phyloP scores from a whole-genome alignment of 2,797 vertebrate species.

The Moxostoma hubbsi region DNA sequence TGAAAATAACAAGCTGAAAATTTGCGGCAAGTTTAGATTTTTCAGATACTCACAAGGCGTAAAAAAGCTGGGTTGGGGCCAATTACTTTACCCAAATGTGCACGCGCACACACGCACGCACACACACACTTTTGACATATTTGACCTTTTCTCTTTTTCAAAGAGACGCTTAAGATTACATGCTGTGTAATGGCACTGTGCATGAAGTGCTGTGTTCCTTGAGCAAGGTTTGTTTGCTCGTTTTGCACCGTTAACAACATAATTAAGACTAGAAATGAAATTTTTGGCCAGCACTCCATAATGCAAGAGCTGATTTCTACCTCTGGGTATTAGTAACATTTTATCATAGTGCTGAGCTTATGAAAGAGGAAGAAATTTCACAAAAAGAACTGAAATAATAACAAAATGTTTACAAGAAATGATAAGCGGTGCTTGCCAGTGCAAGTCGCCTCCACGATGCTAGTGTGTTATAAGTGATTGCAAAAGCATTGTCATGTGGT shows the following conservation, averaged over 20 bases:
- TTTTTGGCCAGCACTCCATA: slow-evolving; percentile 33
- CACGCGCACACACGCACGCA: not conserved
- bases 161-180: slow-evolving; percentile 39
- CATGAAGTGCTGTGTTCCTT: slow-evolving; percentile 40
- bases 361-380: slow-evolving; percentile 8
- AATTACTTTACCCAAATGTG: slow-evolving; percentile 24
- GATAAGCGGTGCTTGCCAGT: too few relatives aligned
- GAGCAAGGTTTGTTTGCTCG: slow-evolving; percentile 41
- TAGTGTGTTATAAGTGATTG: too few relatives aligned
- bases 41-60: slow-evolving; percentile 40
- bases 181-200: slow-evolving; percentile 49
- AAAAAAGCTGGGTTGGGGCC: slow-evolving; percentile 50
- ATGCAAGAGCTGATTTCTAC: slow-evolving; percentile 33
- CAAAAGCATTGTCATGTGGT: too few relatives aligned
- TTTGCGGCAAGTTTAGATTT: too few relatives aligned
- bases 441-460: too few relatives aligned
- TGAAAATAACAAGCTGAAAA: too few relatives aligned
- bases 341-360: slow-evolving; percentile 19
- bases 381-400: not conserved
- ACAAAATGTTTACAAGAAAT: not conserved
- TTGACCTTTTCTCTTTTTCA: slow-evolving; percentile 45
- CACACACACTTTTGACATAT: not conserved
- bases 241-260: slow-evolving; percentile 53
- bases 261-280: slow-evolving; percentile 55
- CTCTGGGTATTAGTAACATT: slow-evolving; percentile 37